Base-by-base conservation (phyloP, 2,888 invertebrate species). In the Campopleginae sp. region DNA sequence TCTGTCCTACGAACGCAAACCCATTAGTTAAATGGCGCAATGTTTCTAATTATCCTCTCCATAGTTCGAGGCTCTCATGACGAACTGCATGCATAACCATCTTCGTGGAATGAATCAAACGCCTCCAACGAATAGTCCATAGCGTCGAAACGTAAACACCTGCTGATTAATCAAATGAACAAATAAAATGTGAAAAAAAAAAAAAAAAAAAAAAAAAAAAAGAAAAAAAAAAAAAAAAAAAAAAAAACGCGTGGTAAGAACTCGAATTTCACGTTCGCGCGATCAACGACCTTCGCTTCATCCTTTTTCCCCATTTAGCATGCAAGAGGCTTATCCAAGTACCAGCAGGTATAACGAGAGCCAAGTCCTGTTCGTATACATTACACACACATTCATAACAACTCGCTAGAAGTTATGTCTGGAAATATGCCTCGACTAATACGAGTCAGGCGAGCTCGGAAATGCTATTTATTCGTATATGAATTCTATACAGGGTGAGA, bases 381-480 rank as follows among this genome's bases (percentile, higher is more conserved):
- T 58, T 12, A 27, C 58, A 58, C 27, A 33, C 44, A 46, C 44
- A 65, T 58, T n/a, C 63, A n/a, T 42, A 65, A 42, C 7, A 4
- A 31, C 19, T 38, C 42, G 12, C 23, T 76, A 48, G 46, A 31
- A 74, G 61, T 63, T 31, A 76, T 19, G 65, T 51, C 70, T 70
- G n/a, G 46, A 65, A 72, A 42, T 80, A 75, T 75, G 23, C 80
- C 54, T 72, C 23, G 72, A 54, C 54, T 80, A 54, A 72, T 72
- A 72, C 42, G 46, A 65, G 48, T 72, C 61, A 46, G 66, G 54
- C 72, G 38, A 58, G 38, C 54, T 17, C n/a, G 54, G 33, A 44
- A 68, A 68, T 68, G 68, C 27, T 31, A 68, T 23, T 33, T 68
- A 44, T 76, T 33, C 65, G 23, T 76, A 75, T 76, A 76, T 76